These are phyloP conservation scores for Sesamia nonagrioides DNA, from an alignment of 1,140 invertebrate genomes.

Conservation along the genomic window DNA sequence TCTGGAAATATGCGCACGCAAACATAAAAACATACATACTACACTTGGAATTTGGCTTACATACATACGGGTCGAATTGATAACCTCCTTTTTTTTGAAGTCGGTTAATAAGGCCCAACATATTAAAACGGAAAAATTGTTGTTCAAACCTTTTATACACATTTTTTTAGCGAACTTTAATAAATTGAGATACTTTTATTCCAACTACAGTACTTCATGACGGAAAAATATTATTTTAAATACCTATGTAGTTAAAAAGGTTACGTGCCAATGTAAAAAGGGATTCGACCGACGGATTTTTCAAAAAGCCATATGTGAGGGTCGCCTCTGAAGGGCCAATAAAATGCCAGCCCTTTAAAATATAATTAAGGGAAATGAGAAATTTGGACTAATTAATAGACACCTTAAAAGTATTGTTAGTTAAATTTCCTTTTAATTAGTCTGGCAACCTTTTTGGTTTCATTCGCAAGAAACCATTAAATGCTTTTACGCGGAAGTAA, in stretches of 20 bases:
- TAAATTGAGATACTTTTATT: neutral
- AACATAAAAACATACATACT: too few species aligned
- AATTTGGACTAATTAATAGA: constrained; percentile 53
- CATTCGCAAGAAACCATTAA: neutral
- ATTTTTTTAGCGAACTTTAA: neutral
- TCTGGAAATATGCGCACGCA: too few species aligned
- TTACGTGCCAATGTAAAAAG: constrained; percentile 19
- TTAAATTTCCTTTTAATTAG: constrained; percentile 52
- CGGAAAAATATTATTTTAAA: constrained; percentile 20
- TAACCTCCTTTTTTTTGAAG: too few species aligned
- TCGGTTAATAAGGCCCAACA: too few species aligned
- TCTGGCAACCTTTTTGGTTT: constrained; percentile 33
- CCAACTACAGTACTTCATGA: neutral
- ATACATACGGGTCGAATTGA: too few species aligned
- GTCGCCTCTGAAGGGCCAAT: constrained; percentile 31
- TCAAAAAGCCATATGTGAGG: constrained; percentile 7
- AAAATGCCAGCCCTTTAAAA: constrained; percentile 39
- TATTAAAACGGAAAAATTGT: too few species aligned
- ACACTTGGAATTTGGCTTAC: too few species aligned
- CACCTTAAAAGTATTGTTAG: constrained; percentile 51
- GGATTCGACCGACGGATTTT: neutral
- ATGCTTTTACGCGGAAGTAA: neutral
- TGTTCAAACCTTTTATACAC: too few species aligned
- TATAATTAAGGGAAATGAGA: constrained; percentile 41
- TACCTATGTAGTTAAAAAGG: constrained; percentile 39